Base-by-base conservation (phyloP, 2,113 vertebrate species). In the Catharus minimus region DNA sequence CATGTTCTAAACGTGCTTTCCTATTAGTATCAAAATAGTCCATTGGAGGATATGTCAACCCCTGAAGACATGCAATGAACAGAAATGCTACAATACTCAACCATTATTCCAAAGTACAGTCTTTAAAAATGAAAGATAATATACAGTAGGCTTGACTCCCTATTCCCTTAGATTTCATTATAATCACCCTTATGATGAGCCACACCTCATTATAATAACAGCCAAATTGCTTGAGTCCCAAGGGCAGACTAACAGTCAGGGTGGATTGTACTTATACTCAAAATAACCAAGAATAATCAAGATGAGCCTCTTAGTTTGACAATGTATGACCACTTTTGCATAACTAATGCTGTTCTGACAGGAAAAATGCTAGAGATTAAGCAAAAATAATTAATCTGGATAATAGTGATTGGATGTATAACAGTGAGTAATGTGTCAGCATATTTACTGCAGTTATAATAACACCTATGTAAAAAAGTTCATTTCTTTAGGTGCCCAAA, bases 271-370 rank as follows among this genome's bases (percentile, higher is more conserved):
- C 95, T 97, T 97, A 95, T 87, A 93, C 90, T 97, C 92, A 93
- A 97, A 97, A 97, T 96, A 97, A 96, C 96, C 84, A 96, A 87
- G 94, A 97, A 96, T 96, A 97, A 97, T 97, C 96, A 97, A 94
- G 95, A 96, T 92, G 86, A 96, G 96, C 78, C 86, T 96, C 93
- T 97, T 91, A 88, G 67, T 94, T 92, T 97, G 95, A 97, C 92
- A 97, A 75, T 81, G 88, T 95, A 93, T 96, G 89, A 94, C 95
- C 82, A 85, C 43, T 97, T 97, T 94, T 97, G 95, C 94, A 96
- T 97, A 97, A 97, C 92, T 92, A 96, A 96, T 89, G 93, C 58
- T 90, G 55, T 73, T 88, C 86, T 90, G 93, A 94, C 80, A 94
- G 56, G 4, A 93, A 95, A 96, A 96, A 92, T 92, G 39, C 33